phyloP scores from a whole-genome alignment of 2,113 vertebrate species.

The Megaleporinus macrocephalus region DNA sequence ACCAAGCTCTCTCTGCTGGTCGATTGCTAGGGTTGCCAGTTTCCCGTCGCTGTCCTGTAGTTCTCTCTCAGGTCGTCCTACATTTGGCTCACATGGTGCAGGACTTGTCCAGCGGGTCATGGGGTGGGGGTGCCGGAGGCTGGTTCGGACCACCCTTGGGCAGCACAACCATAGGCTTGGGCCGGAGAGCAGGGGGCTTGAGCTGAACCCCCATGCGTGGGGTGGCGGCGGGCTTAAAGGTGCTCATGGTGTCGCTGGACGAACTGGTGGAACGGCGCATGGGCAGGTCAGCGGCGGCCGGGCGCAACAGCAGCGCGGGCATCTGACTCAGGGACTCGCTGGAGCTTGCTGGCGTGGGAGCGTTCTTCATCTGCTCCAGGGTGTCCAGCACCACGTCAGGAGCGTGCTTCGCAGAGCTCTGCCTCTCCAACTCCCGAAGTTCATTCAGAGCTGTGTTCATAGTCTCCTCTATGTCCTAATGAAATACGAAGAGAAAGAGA shows the following conservation, averaged over 20 bases:
- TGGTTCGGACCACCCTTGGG: constrained; percentile 87
- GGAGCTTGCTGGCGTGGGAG: constrained; percentile 80
- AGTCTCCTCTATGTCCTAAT: constrained; percentile 96
- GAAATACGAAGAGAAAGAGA: background rate
- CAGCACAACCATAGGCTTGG: constrained; percentile 89
- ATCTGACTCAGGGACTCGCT: constrained; percentile 88
- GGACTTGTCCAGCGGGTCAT: constrained; percentile 93
- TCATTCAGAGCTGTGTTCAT: constrained; percentile 98
- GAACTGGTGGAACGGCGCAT: constrained; percentile 92
- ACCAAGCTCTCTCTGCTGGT: background rate
- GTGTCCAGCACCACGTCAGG: constrained; percentile 97
- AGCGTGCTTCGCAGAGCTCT: constrained; percentile 93
- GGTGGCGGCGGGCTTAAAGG: constrained; percentile 91
- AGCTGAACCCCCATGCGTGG: constrained; percentile 97
- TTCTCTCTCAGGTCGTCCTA: background rate
- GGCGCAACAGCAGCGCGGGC: constrained; percentile 81
- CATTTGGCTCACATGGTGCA: constrained; percentile 90
- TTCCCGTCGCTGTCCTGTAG: background rate
- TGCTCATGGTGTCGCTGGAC: constrained; percentile 94
- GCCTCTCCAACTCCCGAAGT: constrained; percentile 94
- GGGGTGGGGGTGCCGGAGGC: constrained; percentile 81
- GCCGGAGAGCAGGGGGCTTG: constrained; percentile 92
- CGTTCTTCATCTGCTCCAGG: constrained; percentile 88
- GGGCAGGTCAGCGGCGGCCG: constrained; percentile 77
- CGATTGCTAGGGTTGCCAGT: background rate